A percentile compares a stretch with the other conserved stretches of the same genome.
These are phyloP conservation scores for Megastigmus dorsalis DNA, from an alignment of 2,888 invertebrate genomes.

Conservation along the genomic window DNA sequence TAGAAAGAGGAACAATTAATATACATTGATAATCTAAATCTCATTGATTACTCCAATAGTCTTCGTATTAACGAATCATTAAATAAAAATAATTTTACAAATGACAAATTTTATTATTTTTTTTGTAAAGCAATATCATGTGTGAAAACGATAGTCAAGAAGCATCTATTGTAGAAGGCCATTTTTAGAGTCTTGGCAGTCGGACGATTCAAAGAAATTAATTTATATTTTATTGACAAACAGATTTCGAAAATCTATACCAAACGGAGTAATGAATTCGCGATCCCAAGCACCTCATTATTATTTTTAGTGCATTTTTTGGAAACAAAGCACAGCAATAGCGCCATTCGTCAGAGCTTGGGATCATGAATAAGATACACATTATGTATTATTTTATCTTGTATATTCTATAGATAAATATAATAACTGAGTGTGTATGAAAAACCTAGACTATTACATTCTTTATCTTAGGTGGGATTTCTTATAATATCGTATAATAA, in stretches of 20 bases:
- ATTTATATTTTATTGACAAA: slow-evolving; percentile 40
- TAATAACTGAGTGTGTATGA: slow-evolving; percentile 70
- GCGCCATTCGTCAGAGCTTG: too few species aligned
- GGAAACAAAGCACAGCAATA: too few species aligned
- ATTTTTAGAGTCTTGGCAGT: slow-evolving; percentile 65
- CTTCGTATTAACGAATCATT: too few species aligned
- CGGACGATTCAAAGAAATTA: slow-evolving; percentile 63
- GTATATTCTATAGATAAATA: slow-evolving; percentile 65
- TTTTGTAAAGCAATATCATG: too few species aligned
- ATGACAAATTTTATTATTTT: too few species aligned
- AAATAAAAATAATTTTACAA: too few species aligned
- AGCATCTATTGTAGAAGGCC: slow-evolving; percentile 13
- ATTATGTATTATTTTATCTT: slow-evolving; percentile 55
- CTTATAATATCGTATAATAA: slow-evolving; percentile 64
- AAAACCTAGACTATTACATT: slow-evolving; percentile 71
- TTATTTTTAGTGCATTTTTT: too few species aligned
- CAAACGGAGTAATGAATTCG: slow-evolving; percentile 64
- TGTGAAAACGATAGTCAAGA: not conserved
- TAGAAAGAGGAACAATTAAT: too few species aligned
- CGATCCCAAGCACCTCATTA: too few species aligned
- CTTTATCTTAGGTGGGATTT: slow-evolving; percentile 70
- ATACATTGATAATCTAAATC: too few species aligned
- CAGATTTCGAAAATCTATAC: slow-evolving; percentile 49
- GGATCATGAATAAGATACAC: slow-evolving; percentile 64
- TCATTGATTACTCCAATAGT: too few species aligned